Evolutionary conservation across 2,797 vertebrate genomes (phyloP), one percentile per base, ranked within the genome.

Genomic region (Artibeus jamaicensis): DNA sequence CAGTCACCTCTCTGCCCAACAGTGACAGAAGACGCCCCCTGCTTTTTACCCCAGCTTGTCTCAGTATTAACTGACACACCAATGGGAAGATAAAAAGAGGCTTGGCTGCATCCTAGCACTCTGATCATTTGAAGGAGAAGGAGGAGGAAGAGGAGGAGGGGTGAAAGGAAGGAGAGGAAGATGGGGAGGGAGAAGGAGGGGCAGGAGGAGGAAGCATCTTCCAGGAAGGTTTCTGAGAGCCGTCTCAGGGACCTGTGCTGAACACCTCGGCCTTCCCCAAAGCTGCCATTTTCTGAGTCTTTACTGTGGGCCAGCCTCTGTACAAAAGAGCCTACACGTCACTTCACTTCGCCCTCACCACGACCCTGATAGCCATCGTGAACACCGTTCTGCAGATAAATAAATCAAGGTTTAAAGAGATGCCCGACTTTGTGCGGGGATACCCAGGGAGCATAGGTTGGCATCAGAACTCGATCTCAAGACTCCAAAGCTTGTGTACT

Each of bases 21-120:
- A 1, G 5, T 19, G 14, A 79, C 4, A 16, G 18, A 67, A 10
- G 8, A 0, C 37, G 32, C 3, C 5, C 10, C 8, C 0, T 8
- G 6, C 8, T 62, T 67, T 68, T 88, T 22, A 24, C 8, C 44
- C 14, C 37, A 24, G 83, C 44, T 50, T 73, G 24, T 12, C 50
- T 82, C 59, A n/a, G 3, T 32, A 85, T n/a, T 16, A 37, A 82
- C 21, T 57, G 50, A 81, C 50, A 78, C 16, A 71, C 2, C 37
- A 9, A 18, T 21, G 22, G 46, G 21, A 73, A 87, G 78, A 55
- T 9, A 4, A 55, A 68, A 53, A 65, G 22, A 84, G 21, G 14
- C 68, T 10, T 16, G 44, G 29, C 50, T 68, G 18, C 6, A 86
- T 88, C 73, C 59, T 29, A 48, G 2, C 4, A 55, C 15, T 53